phyloP scores from a whole-genome alignment of 1,140 invertebrate genomes.

The Argopecten irradians region DNA sequence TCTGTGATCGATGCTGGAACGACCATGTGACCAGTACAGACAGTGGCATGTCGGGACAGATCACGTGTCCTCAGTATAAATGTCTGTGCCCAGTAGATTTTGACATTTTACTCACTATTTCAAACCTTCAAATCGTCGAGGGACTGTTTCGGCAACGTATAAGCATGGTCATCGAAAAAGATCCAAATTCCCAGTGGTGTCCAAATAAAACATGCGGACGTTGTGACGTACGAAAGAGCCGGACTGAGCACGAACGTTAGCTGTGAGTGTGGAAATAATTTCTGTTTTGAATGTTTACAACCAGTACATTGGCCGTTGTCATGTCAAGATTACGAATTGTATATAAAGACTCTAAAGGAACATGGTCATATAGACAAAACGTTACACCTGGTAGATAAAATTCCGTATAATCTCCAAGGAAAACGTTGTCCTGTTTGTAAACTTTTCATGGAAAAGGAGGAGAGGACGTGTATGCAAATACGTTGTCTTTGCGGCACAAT shows the following conservation, averaged over 20 bases:
- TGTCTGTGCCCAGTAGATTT: constrained; percentile 52
- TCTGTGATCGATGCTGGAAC: constrained; percentile 65
- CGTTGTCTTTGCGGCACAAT: constrained; percentile 45
- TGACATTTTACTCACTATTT: constrained; percentile 54
- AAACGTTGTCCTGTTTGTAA: constrained; percentile 51
- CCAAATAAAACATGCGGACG: constrained; percentile 60
- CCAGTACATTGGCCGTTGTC: constrained; percentile 61
- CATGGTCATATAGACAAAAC: constrained; percentile 41
- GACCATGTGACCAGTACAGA: constrained; percentile 48
- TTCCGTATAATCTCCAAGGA: constrained; percentile 29
- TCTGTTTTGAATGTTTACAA: constrained; percentile 62
- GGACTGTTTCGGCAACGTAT: constrained; percentile 39
- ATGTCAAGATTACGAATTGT: constrained; percentile 51
- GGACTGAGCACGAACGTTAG: constrained; percentile 35
- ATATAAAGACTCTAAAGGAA: constrained; percentile 45
- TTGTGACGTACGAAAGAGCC: constrained; percentile 35
- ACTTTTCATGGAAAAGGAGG: constrained; percentile 43
- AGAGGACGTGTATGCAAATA: constrained; percentile 48
- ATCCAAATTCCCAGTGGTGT: constrained; percentile 55
- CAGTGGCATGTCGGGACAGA: neutral
- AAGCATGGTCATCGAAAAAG: constrained; percentile 44
- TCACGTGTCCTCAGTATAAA: constrained; percentile 58
- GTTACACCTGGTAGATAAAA: neutral
- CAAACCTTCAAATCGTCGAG: constrained; percentile 54
- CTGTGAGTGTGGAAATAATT: constrained; percentile 57